Conservation (phyloP, 1,140 invertebrate genomes). For the Vollenhovia emeryi region DNA sequence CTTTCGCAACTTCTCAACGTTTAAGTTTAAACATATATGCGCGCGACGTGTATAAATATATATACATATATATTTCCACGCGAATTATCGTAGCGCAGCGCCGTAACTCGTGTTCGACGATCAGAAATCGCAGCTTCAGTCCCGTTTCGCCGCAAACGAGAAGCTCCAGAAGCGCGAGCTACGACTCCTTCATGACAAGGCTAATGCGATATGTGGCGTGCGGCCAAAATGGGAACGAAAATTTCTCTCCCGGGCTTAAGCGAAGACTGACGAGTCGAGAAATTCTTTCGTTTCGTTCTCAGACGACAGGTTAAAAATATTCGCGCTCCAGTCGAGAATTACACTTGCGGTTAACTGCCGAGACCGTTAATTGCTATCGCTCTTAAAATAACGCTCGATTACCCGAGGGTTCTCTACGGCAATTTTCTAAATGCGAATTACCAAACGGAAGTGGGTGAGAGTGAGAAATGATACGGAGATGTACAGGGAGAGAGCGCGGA, state of each 20-base stretch:
- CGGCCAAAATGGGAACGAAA: constrained; percentile 17
- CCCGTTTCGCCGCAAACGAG: not conserved
- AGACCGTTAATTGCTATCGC: constrained; percentile 63
- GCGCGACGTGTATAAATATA: too few species aligned
- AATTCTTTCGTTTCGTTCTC: constrained; percentile 33
- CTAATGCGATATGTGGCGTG: constrained; percentile 29
- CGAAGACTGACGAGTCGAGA: constrained; percentile 22
- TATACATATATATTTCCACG: not conserved
- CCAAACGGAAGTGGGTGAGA: not conserved
- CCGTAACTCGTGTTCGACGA: not conserved
- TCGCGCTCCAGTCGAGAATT: constrained; percentile 29
- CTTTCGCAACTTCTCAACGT: not conserved
- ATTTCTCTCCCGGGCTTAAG: not conserved
- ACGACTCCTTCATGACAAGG: not conserved
- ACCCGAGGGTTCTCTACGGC: constrained; percentile 37
- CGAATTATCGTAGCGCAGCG: not conserved
- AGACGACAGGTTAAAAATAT: constrained; percentile 59
- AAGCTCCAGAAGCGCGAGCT: not conserved
- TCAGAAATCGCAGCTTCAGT: not conserved
- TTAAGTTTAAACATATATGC: not conserved
- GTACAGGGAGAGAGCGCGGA: not conserved
- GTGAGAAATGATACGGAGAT: constrained; percentile 19
- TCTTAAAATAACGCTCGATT: constrained; percentile 71
- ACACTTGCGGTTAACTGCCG: constrained; percentile 37
- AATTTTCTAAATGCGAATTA: constrained; percentile 65